Base-by-base conservation (phyloP, 2,888 invertebrate species). In the Terebella lapidaria region DNA sequence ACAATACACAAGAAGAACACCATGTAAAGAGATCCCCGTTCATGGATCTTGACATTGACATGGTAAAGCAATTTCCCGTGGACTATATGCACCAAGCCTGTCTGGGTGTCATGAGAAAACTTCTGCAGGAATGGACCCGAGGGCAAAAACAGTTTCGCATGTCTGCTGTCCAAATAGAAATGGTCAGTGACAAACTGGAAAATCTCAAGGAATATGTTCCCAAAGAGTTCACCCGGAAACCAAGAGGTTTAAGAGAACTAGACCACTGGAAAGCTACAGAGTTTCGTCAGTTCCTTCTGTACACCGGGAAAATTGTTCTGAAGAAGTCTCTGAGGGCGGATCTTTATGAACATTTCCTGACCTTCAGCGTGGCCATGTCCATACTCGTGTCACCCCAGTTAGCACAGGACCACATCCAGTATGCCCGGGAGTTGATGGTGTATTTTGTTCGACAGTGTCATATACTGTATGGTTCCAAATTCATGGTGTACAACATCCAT, bases 301-400 rank as follows among this genome's bases (percentile, higher is more conserved):
- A 71, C 58, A 70, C 68, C 25, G 70, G 70, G 1, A 59, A 59
- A 29, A 45, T 70, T n/a, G 67, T 65, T 22, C 58, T 71, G 27
- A 53, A 52, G 47, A 52, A 56, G 27, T 61, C 54, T 20, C 18
- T 71, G 5, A 15, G 59, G 2, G 27, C 25, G 25, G 60, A 28
- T 1, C 10, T 64, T 25, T 70, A 66, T 42, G 54, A 65, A 18
- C 59, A 71, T 64, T 70, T 70, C 52, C 28, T 70, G 58, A 24
- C 66, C n/a, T 28, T 72, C 3, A 65, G 3, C 25, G 56, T 25
- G 10, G 47, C 24, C 5, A 47, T 56, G 3, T 18, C 24, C 4
- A 45, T 56, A 24, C 29, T 56, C 5, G n/a, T 10, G 5, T 20
- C 5, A 5, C 5, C 15, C 4, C 4, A 3, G 4, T n/a, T 56